These are phyloP conservation scores for Micromesistius poutassou DNA, from an alignment of 2,797 vertebrate genomes.

Conservation along the genomic window DNA sequence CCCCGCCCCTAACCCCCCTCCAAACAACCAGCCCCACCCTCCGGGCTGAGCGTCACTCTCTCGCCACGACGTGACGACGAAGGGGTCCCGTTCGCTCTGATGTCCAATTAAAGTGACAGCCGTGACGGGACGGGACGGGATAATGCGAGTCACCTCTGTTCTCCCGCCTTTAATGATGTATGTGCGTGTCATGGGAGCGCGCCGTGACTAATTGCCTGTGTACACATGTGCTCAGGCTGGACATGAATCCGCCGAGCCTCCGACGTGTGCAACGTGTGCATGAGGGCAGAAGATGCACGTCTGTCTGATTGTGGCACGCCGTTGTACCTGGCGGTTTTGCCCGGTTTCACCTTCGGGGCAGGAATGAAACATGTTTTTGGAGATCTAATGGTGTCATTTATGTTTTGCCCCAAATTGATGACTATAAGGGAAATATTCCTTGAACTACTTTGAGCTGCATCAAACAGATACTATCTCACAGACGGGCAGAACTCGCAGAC, in stretches of 20 bases:
- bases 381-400: not conserved
- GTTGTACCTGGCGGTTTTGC: not conserved
- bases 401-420: not conserved
- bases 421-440: not conserved
- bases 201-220: constrained; percentile 50
- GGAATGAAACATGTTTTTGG: not conserved
- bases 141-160: constrained; percentile 46
- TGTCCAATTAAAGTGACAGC: constrained; percentile 65
- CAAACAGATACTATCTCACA: not conserved
- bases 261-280: constrained; percentile 21
- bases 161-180: constrained; percentile 57
- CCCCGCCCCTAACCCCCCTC: not conserved
- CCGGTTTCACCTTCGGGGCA: not conserved
- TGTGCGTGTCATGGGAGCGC: constrained; percentile 31
- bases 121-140: constrained; percentile 41
- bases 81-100: constrained; percentile 28
- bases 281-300: not conserved
- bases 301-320: not conserved
- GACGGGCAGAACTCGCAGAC: not conserved
- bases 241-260: constrained; percentile 28
- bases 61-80: constrained; percentile 47
- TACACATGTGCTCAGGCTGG: constrained; percentile 54
- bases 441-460: not conserved
- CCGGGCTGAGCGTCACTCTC: constrained; percentile 34
- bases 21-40: constrained; percentile 4